A percentile compares a stretch with the other conserved stretches of the same genome.
These are phyloP conservation scores for Poicephalus gulielmi DNA, from an alignment of 2,113 vertebrate genomes.

Conservation along the genomic window DNA sequence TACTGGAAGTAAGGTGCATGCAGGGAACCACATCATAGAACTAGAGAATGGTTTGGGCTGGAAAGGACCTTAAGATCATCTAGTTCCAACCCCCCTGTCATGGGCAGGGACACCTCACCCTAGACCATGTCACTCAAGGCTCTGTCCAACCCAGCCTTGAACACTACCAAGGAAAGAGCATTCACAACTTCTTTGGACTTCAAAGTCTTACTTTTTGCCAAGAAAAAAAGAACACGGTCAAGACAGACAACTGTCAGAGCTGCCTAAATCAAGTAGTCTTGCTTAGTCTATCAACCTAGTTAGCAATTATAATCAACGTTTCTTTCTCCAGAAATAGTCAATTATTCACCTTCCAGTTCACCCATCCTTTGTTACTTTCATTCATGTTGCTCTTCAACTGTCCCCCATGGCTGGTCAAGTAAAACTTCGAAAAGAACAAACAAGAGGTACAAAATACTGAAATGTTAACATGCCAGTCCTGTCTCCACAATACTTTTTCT, in stretches of 20 bases:
- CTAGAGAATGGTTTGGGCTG: neutral
- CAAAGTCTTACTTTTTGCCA: neutral
- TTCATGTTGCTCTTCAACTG: slow-evolving; percentile 95
- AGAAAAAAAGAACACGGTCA: neutral
- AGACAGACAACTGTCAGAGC: neutral
- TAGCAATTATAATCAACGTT: neutral
- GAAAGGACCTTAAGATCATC: neutral
- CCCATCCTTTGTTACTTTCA: slow-evolving; percentile 95
- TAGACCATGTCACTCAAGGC: neutral
- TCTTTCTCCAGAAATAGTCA: neutral
- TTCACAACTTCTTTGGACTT: neutral
- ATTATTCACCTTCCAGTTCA: slow-evolving; percentile 94
- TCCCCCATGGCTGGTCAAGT: slow-evolving; percentile 91
- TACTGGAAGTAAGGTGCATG: neutral
- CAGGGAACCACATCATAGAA: neutral
- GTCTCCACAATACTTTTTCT: neutral
- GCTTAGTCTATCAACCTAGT: neutral
- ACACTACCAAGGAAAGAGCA: neutral
- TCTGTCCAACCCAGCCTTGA: neutral
- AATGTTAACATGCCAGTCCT: neutral
- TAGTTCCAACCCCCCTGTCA: neutral
- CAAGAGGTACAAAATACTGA: neutral
- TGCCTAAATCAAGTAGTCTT: neutral
- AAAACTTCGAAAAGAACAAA: slow-evolving; percentile 79
- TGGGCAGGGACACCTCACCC: neutral